Evolutionary conservation across 2,797 vertebrate genomes (phyloP).

Genomic region (Calcarius lapponicus): DNA sequence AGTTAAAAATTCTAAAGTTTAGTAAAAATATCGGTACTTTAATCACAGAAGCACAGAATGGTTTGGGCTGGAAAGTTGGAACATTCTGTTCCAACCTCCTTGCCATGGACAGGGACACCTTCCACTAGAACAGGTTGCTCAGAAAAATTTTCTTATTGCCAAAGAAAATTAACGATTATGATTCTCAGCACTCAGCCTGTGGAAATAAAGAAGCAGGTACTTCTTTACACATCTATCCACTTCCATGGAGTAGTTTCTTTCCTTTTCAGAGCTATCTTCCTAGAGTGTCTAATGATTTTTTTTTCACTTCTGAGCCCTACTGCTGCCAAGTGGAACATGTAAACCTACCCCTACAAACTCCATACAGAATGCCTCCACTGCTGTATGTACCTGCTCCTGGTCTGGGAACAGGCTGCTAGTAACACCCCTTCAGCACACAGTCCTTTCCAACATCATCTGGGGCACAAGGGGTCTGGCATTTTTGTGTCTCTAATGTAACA

Average conservation of each 20-base stretch:
- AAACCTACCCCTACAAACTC: not conserved
- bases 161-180: not conserved
- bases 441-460: not conserved
- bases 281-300: not conserved
- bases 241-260: not conserved
- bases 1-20: not conserved
- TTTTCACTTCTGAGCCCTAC: too few species aligned
- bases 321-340: not conserved
- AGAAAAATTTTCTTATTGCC: not conserved
- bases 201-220: not conserved
- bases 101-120: not conserved
- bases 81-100: not conserved
- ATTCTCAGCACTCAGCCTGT: not conserved
- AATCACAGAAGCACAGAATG: not conserved
- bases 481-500: not conserved
- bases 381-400: not conserved
- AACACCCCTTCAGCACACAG: not conserved
- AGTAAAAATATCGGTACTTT: not conserved
- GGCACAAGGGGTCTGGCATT: not conserved
- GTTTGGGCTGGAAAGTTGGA: not conserved
- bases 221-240: not conserved
- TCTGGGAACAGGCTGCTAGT: not conserved
- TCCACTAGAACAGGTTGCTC: not conserved
- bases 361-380: not conserved
- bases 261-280: not conserved